phyloP scores from a whole-genome alignment of 2,888 invertebrate genomes.

The Amiota communis region DNA sequence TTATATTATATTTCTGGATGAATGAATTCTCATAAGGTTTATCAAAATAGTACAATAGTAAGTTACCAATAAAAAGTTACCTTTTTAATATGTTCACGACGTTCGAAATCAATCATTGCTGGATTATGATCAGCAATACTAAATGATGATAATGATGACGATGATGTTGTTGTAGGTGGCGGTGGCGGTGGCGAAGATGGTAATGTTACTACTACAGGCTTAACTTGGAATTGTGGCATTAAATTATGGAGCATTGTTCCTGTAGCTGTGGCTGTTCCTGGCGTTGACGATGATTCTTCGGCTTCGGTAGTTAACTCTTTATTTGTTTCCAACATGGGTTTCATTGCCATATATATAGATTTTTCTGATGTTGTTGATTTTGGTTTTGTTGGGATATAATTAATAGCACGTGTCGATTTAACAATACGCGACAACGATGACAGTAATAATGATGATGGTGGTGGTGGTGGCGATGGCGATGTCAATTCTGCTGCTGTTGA shows the following conservation, averaged over 20 bases:
- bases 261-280: slow-evolving; percentile 21
- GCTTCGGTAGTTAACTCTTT: background rate
- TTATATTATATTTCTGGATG: too few relatives aligned
- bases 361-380: background rate
- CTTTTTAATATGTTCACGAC: slow-evolving; percentile 72
- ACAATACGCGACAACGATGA: slow-evolving; percentile 24
- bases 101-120: slow-evolving; percentile 69
- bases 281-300: slow-evolving; percentile 15
- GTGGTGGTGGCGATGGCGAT: background rate
- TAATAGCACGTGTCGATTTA: slow-evolving; percentile 22
- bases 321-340: background rate
- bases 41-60: too few relatives aligned
- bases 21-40: too few relatives aligned
- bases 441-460: background rate
- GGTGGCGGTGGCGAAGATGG: background rate
- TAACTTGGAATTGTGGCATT: background rate
- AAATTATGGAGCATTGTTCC: background rate
- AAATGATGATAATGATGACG: slow-evolving; percentile 13
- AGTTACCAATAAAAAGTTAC: slow-evolving; percentile 50
- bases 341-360: background rate
- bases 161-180: slow-evolving; percentile 13
- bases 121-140: slow-evolving; percentile 69
- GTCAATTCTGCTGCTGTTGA: slow-evolving; percentile 29
- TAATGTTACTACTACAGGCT: background rate
- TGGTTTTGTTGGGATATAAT: slow-evolving; percentile 6